A percentile compares a stretch with the other conserved stretches of the same genome.
These are phyloP conservation scores for Thrips palmi DNA, from an alignment of 1,140 invertebrate genomes.

Conservation along the genomic window DNA sequence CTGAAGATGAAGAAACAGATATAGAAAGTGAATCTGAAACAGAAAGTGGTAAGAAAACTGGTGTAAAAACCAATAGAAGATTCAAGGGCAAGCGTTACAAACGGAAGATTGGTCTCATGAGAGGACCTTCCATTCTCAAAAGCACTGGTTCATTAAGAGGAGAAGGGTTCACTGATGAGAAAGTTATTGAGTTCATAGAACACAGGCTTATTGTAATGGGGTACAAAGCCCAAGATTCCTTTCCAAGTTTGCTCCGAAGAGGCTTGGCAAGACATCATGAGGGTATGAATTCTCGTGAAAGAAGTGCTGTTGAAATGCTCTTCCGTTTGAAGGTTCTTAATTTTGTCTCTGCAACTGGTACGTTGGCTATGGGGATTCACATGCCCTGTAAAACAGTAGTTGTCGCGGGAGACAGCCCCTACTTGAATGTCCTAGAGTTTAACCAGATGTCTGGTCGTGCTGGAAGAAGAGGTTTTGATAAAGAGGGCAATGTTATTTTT, in stretches of 20 bases:
- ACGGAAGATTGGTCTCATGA: not conserved
- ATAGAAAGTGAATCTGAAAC: constrained; percentile 4
- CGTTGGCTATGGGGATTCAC: constrained; percentile 15
- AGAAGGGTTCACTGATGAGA: constrained; percentile 2
- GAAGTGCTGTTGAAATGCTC: constrained; percentile 15
- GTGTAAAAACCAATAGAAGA: constrained; percentile 1
- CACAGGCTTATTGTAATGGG: constrained; percentile 1
- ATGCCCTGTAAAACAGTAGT: constrained; percentile 16
- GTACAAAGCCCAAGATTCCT: constrained; percentile 1
- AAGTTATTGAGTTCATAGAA: constrained; percentile 13
- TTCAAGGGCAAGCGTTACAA: not conserved
- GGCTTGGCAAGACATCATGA: constrained; percentile 14
- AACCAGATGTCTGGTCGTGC: too few relatives aligned
- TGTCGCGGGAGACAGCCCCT: constrained; percentile 13
- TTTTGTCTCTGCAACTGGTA: constrained; percentile 14
- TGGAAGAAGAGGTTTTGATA: too few relatives aligned
- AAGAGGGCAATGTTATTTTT: too few relatives aligned
- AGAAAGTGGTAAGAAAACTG: constrained; percentile 3
- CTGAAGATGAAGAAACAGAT: constrained; percentile 6
- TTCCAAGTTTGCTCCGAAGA: constrained; percentile 7
- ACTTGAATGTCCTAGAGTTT: constrained; percentile 14
- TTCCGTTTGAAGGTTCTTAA: constrained; percentile 15
- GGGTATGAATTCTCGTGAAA: constrained; percentile 11
- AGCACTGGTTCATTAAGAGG: constrained; percentile 8
- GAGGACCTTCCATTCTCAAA: too few relatives aligned